Evolutionary conservation across 2,888 invertebrate species (phyloP), one percentile per base, ranked within the genome.

Genomic region (Trissolcus japonicus): DNA sequence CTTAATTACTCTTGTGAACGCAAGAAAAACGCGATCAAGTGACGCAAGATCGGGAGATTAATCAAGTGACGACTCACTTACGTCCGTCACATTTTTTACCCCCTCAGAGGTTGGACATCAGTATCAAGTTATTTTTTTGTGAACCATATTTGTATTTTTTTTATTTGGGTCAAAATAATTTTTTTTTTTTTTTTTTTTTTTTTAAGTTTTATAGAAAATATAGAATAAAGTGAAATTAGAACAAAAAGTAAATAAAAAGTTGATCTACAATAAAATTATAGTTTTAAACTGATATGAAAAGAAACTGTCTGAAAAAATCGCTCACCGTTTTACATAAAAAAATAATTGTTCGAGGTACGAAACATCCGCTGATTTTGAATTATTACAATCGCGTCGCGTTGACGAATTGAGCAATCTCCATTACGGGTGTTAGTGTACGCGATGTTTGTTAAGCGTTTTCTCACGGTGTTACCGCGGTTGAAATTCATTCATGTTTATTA

Each of bases 31-130:
- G 62, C 35, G 54, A 57, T 53, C 57, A 75, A 67, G 63, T 75
- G 68, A 63, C 59, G 74, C 53, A 67, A 74, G 67, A 74, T 67
- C 67, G 46, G 62, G 41, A 66, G 74, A 74, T 74, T 74, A 74
- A 74, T 74, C 74, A 57, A 74, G 62, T 57, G 74, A 74, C 74
- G 74, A 74, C 74, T 74, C 60, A 74, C 67, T 74, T 74, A 25
- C 25, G 61, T 73, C 61, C 56, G 62, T 53, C 6, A 57, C 62
- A 62, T 67, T 74, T 74, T 74, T 67, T 61, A 56, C 16, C 57
- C 50, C 60, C 29, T 59, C 48, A 25, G 25, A 25, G 4, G 25
- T 25, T 25, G 3, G 25, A 25, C 25, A 25, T 4, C 25, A 6
- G 4, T 25, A 25, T 4, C 2, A 25, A 25, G 4, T 25, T 19